Evolutionary conservation across 1,140 invertebrate species (phyloP), one percentile per base, ranked within the genome.

Genomic region (Pachypeltis micranthus): DNA sequence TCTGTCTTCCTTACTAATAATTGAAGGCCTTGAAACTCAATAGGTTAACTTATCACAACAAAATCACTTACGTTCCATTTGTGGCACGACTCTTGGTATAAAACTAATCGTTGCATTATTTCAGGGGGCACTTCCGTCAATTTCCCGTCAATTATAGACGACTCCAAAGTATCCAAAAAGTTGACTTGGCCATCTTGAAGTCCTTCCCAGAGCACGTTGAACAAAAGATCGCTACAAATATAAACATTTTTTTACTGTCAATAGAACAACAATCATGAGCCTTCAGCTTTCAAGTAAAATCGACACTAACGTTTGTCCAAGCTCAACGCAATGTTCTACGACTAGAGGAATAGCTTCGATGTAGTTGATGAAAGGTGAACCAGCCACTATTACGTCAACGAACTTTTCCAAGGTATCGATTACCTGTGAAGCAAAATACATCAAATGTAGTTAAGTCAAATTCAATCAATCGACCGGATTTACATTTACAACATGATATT

Each of bases 31-130:
- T n/a, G n/a, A n/a, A n/a, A n/a, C n/a, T n/a, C n/a, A n/a, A n/a
- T n/a, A n/a, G n/a, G n/a, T n/a, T n/a, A n/a, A n/a, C n/a, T n/a
- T n/a, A n/a, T n/a, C n/a, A n/a, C n/a, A n/a, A n/a, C n/a, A n/a
- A n/a, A n/a, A n/a, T n/a, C n/a, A 51, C 47, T 25, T 26, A 58
- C 24, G 25, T 23, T 58, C 64, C 67, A 70, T 62, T 69, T 69
- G 69, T 78, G 77, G 68, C 75, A 80, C 64, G 75, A 74, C 68
- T 84, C 82, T 67, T 81, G 80, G 64, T 85, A 76, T 1, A 72
- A 72, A 16, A 87, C 80, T 44, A 88, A 74, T 29, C 83, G 79
- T 71, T 88, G 85, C n/a, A 83, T 81, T 39, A 87, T 82, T 21
- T 77, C 72, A 4, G 85, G 85, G 44, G 81, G 81, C 10, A 86